These are phyloP conservation scores for Hippocampus abdominalis DNA, from an alignment of 2,113 vertebrate genomes.

Conservation along the genomic window DNA sequence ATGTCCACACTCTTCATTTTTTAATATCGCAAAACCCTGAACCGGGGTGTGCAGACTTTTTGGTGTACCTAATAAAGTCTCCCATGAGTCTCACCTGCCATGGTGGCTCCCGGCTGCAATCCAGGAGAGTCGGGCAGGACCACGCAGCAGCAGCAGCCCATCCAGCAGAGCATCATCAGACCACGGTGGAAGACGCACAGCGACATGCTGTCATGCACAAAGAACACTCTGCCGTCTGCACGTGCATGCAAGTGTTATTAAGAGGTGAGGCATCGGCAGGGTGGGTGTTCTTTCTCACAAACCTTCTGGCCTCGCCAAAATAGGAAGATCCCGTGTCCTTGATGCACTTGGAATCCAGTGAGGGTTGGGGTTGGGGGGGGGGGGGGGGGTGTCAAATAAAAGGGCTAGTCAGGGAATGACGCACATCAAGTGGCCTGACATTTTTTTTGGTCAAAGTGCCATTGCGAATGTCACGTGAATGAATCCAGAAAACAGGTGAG, in stretches of 20 bases:
- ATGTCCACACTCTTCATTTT: not conserved
- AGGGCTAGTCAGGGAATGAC: not conserved
- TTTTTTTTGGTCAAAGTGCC: not conserved
- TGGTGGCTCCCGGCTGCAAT: not conserved
- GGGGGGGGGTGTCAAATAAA: no score
- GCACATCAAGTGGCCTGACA: not conserved
- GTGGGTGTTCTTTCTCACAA: conserved; percentile 42
- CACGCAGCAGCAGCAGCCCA: conserved; percentile 8
- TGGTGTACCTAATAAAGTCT: not conserved
- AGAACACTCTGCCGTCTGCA: conserved; percentile 9
- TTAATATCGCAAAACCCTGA: not conserved
- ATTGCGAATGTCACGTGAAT: not conserved
- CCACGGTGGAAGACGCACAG: conserved; percentile 15
- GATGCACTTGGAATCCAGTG: conserved; percentile 24
- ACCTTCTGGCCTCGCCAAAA: conserved; percentile 46
- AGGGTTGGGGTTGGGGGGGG: not conserved
- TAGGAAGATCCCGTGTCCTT: conserved; percentile 55
- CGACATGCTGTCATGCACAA: conserved; percentile 20
- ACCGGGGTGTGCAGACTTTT: not conserved
- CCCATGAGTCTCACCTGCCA: conserved; percentile 53
- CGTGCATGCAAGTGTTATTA: conserved; percentile 36
- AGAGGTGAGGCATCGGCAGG: conserved; percentile 15
- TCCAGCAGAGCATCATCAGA: conserved; percentile 35
- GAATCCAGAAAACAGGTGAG: no score
- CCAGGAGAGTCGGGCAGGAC: conserved; percentile 11